These are phyloP conservation scores for Andrena praecox DNA, from an alignment of 2,888 invertebrate genomes.

Conservation along the genomic window DNA sequence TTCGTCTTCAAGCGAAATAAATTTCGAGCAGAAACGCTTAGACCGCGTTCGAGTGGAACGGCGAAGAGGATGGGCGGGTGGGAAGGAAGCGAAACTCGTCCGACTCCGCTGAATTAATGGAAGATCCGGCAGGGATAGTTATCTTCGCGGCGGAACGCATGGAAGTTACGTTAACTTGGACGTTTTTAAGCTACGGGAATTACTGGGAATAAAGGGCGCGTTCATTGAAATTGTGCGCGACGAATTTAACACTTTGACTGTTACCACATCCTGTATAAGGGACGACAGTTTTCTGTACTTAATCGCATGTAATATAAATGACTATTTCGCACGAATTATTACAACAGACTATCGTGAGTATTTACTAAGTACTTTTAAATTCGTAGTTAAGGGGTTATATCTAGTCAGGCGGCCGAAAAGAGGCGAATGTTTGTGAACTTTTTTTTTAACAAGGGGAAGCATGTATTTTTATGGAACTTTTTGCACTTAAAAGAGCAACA, in stretches of 20 bases:
- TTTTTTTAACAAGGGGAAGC: too few relatives aligned
- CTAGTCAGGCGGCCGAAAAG: too few relatives aligned
- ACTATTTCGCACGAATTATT: neutral
- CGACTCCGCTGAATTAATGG: constrained; percentile 66
- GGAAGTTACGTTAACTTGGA: constrained; percentile 44
- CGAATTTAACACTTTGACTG: constrained; percentile 23
- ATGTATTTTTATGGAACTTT: too few relatives aligned
- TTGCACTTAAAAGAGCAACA: too few relatives aligned
- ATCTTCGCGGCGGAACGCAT: constrained; percentile 45
- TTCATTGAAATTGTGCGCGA: constrained; percentile 16
- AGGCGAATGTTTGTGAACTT: too few relatives aligned
- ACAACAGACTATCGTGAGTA: too few relatives aligned
- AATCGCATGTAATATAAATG: neutral
- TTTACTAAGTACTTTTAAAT: neutral
- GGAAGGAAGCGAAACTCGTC: constrained; percentile 58
- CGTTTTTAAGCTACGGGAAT: constrained; percentile 45
- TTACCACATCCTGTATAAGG: too few relatives aligned
- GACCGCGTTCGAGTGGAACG: constrained; percentile 58
- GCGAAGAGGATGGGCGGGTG: constrained; percentile 33
- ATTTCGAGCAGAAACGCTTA: constrained; percentile 63
- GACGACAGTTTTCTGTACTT: neutral
- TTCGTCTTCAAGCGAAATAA: constrained; percentile 63
- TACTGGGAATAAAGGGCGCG: constrained; percentile 37
- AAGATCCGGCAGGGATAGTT: constrained; percentile 60
- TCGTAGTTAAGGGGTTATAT: neutral